phyloP scores from a whole-genome alignment of 2,113 vertebrate species.

The Sorex araneus region DNA sequence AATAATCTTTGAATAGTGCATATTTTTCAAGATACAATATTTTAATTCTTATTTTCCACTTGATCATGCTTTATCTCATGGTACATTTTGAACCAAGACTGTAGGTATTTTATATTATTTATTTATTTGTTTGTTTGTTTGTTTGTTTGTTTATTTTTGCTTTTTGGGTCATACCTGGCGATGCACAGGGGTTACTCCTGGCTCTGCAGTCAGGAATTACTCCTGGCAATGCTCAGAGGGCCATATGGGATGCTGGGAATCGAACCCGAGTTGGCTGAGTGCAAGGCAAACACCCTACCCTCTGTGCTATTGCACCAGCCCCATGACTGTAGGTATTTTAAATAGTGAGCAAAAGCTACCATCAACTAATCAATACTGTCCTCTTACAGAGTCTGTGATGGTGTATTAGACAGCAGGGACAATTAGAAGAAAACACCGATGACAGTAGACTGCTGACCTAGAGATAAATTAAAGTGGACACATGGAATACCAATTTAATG shows the following conservation, averaged over 20 bases:
- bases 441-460: neutral
- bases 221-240: no score
- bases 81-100: neutral
- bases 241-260: no score
- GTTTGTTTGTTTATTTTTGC: no score
- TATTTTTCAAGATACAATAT: neutral
- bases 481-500: no score
- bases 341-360: neutral
- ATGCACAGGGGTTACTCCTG: no score
- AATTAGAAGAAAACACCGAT: neutral
- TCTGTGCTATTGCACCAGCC: no score
- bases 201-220: no score
- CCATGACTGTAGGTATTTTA: neutral
- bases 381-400: rapidly evolving
- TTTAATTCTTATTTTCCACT: slow-evolving; percentile 46
- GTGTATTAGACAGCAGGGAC: neutral
- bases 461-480: neutral
- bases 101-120: neutral
- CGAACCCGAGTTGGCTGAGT: no score
- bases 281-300: no score
- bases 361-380: neutral
- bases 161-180: no score
- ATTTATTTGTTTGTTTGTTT: no score
- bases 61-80: neutral
- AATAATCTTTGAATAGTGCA: neutral